phyloP scores from a whole-genome alignment of 2,888 invertebrate genomes.

The Stenodera caucasica region DNA sequence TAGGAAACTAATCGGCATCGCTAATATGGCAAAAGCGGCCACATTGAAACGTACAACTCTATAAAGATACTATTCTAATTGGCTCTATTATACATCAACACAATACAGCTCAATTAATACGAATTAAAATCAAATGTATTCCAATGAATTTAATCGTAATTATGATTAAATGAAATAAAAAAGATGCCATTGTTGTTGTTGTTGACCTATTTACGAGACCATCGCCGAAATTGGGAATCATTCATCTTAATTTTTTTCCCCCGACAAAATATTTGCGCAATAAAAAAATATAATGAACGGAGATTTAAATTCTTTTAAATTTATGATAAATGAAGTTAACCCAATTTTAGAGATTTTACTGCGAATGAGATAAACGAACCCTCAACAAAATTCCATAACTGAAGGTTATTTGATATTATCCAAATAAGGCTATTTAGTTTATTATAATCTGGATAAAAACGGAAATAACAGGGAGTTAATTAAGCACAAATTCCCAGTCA shows the following conservation, averaged over 20 bases:
- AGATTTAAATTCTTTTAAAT: not conserved
- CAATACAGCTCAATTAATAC: conserved; percentile 26
- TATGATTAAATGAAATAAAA: not conserved
- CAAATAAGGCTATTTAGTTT: too few relatives aligned
- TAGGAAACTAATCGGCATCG: conserved; percentile 38
- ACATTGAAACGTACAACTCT: conserved; percentile 29
- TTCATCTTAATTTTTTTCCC: conserved; percentile 1
- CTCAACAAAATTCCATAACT: not conserved
- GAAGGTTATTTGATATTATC: too few relatives aligned
- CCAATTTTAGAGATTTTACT: not conserved
- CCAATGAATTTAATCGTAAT: too few relatives aligned
- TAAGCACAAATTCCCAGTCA: too few relatives aligned
- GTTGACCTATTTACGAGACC: conserved; percentile 1
- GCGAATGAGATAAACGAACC: not conserved
- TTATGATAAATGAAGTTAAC: conserved; percentile 2
- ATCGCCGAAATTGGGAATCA: conserved; percentile 6
- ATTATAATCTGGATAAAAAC: too few relatives aligned
- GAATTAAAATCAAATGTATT: too few relatives aligned
- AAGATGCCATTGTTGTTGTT: not conserved
- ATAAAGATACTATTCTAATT: conserved; percentile 33
- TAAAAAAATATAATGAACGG: not conserved
- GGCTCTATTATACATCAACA: conserved; percentile 31
- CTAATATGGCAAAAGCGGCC: conserved; percentile 41
- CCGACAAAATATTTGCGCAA: not conserved
- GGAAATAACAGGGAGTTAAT: too few relatives aligned